phyloP scores from a whole-genome alignment of 2,888 invertebrate genomes.

The Erebia palarica region DNA sequence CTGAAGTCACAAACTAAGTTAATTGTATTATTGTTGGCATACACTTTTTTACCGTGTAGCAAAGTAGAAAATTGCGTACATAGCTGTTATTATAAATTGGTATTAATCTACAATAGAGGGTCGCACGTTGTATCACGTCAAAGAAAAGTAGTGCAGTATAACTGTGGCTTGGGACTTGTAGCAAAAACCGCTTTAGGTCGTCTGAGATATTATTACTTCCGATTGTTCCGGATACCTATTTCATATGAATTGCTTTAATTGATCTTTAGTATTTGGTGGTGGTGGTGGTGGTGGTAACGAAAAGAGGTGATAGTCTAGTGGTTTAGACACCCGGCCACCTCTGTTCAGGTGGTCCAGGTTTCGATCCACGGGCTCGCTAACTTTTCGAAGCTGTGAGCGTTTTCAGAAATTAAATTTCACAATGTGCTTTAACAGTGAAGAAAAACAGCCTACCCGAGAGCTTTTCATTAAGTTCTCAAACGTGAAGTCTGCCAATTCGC shows the following conservation, averaged over 20 bases:
- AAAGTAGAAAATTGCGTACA: constrained; percentile 41
- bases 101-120: constrained; percentile 60
- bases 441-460: too few relatives aligned
- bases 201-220: constrained; percentile 24
- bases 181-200: constrained; percentile 32
- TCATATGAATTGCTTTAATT: constrained; percentile 6
- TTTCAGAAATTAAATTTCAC: too few relatives aligned
- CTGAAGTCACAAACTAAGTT: constrained; percentile 38
- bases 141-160: constrained; percentile 73
- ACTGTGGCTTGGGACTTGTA: constrained; percentile 55
- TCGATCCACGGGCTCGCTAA: too few relatives aligned
- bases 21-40: constrained; percentile 25
- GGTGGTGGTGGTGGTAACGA: too few relatives aligned
- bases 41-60: constrained; percentile 43
- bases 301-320: too few relatives aligned
- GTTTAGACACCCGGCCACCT: too few relatives aligned
- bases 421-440: too few relatives aligned
- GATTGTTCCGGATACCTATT: constrained; percentile 11
- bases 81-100: constrained; percentile 41
- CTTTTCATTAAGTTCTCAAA: too few relatives aligned
- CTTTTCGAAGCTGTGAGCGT: too few relatives aligned
- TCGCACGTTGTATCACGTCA: constrained; percentile 66
- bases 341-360: too few relatives aligned
- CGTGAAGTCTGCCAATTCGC: too few relatives aligned
- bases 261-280: not conserved